Percentiles rank a stretch among this genome's conserved stretches.
These are phyloP conservation scores for Scaptomyza polygonia DNA, from an alignment of 2,888 invertebrate species.

Conservation along the genomic window DNA sequence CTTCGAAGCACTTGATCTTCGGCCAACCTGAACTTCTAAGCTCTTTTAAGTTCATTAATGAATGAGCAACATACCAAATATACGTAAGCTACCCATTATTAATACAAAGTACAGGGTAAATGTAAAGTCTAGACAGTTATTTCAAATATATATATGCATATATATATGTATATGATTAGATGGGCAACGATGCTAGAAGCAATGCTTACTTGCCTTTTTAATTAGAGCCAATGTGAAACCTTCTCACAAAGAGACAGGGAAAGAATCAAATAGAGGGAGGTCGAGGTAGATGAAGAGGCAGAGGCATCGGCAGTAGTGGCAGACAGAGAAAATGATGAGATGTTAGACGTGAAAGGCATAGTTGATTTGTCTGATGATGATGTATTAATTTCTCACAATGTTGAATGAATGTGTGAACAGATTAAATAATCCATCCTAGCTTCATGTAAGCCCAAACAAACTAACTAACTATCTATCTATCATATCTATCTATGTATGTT, in stretches of 20 bases:
- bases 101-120: background rate
- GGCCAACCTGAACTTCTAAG: too few species aligned
- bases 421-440: constrained; percentile 64
- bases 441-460: constrained; percentile 24
- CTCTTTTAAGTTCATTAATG: background rate
- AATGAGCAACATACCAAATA: background rate
- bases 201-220: constrained; percentile 27
- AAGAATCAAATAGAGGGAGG: background rate
- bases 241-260: constrained; percentile 30
- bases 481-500: constrained; percentile 16
- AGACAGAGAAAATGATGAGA: constrained; percentile 8
- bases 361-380: constrained; percentile 61
- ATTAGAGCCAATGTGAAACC: constrained; percentile 47
- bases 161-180: background rate
- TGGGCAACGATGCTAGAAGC: background rate
- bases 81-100: background rate
- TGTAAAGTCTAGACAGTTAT: background rate
- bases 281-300: background rate
- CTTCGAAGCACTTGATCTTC: too few species aligned
- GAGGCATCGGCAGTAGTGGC: too few species aligned
- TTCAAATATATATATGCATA: background rate
- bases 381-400: constrained; percentile 76
- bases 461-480: constrained; percentile 16
- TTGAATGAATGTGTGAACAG: constrained; percentile 50
- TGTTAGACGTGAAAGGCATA: constrained; percentile 44